Base-by-base conservation (phyloP, 2,888 invertebrate genomes). In the Lymantria dispar region DNA sequence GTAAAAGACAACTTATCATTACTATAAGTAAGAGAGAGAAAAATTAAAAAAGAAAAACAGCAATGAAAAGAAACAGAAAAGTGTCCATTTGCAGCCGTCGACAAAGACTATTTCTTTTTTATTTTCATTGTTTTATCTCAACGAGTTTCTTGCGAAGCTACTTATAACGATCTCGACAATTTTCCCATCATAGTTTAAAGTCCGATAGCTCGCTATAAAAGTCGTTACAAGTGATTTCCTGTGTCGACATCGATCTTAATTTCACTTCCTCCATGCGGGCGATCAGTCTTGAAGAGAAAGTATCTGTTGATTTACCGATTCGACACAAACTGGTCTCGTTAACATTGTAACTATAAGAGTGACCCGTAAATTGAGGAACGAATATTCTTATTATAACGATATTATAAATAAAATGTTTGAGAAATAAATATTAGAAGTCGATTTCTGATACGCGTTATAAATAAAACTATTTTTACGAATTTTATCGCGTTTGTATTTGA, bases 251-350 rank as follows among this genome's bases (percentile, higher is more conserved):
- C 42, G 47, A 50, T 60, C 57, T 60, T 55, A 64, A 50, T 60
- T 67, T 64, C 61, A 60, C 64, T 64, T 67, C 64, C 64, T 48
- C 15, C 1, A n/a, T 22, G 39, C 44, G 15, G 40, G 30, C 33
- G 44, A 48, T 49, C 49, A 7, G n/a, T 49, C 37, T 36, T 29
- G 29, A 33, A 49, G 41, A 36, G 49, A 49, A 49, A 49, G 49
- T 49, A 13, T 7, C 1, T 13, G 36, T 39, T 36, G 29, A 40
- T 40, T 44, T 49, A 49, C 36, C 22, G 29, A 39, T 13, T 10
- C 14, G 12, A 42, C 11, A 38, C n/a, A 38, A 12, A n/a, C 38
- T 12, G 8, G 12, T 38, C 38, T 38, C 7, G 11, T 38, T n/a
- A 38, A 38, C 38, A 33, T 1, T 7, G 33, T 33, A 7, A 8